These are phyloP conservation scores for Perithous albicinctus DNA, from an alignment of 2,888 invertebrate genomes.

Conservation along the genomic window DNA sequence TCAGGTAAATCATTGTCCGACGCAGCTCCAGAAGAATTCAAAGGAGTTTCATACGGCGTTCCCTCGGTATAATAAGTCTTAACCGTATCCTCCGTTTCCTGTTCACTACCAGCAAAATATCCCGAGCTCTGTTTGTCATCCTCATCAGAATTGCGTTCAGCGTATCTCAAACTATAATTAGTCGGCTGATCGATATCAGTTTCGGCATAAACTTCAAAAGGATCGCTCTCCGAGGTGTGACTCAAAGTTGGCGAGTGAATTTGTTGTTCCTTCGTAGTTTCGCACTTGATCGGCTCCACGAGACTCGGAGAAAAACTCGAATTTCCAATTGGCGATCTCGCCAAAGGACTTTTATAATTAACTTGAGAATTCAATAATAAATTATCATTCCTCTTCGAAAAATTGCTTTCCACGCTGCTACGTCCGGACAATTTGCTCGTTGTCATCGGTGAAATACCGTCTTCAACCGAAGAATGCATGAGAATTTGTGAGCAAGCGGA, in stretches of 20 bases:
- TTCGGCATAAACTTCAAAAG: constrained; percentile 79
- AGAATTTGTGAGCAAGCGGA: constrained; percentile 78
- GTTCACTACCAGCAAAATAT: constrained; percentile 75
- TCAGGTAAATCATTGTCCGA: constrained; percentile 93
- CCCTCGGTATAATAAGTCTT: constrained; percentile 97
- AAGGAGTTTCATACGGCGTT: constrained; percentile 90
- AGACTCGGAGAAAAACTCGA: constrained; percentile 1
- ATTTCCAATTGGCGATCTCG: constrained; percentile 48
- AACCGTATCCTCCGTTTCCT: constrained; percentile 90
- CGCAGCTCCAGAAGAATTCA: constrained; percentile 92
- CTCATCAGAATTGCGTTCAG: constrained; percentile 91
- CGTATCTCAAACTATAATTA: constrained; percentile 95
- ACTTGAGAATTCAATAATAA: neutral
- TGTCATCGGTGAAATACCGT: constrained; percentile 70
- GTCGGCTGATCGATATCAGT: constrained; percentile 88
- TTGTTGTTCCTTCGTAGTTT: constrained; percentile 12
- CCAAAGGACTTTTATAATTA: constrained; percentile 45
- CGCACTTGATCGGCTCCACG: constrained; percentile 5
- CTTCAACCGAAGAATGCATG: constrained; percentile 78
- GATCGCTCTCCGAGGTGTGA: constrained; percentile 69
- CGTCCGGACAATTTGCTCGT: constrained; percentile 41
- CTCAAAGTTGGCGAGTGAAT: constrained; percentile 68
- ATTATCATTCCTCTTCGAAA: constrained; percentile 33
- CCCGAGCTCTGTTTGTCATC: constrained; percentile 80
- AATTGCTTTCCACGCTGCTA: constrained; percentile 4